Evolutionary conservation across 2,888 invertebrate species (phyloP), one percentile per base, ranked within the genome.

Genomic region (Heteromurus nitidus): DNA sequence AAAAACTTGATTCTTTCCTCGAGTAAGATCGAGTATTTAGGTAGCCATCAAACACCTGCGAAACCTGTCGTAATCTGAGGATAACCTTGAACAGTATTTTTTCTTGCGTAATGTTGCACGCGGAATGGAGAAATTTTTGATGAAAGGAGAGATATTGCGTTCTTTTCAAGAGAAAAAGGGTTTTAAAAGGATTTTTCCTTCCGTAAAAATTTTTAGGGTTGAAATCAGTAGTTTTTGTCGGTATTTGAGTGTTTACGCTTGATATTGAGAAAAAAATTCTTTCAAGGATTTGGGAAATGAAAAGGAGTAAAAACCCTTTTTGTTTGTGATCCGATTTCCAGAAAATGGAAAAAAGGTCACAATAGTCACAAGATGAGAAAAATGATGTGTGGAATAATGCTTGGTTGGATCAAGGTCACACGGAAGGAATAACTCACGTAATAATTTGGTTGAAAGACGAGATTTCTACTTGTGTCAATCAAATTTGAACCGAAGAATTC

Each of bases 51-150:
- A 50, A 7, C 50, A 50, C 50, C 50, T 50, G 50, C 50, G n/a
- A 50, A 50, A 50, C 50, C 50, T 50, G 50, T 50, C 50, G 50
- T 50, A 50, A 50, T 50, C 50, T 18, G 11, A 50, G 18, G 36
- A 36, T 9, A 36, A 50, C 50, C 50, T 18, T 50, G 50, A 50
- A 50, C 5, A 13, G 36, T 50, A 13, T 36, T 36, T 36, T 36
- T 13, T 9, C 36, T 36, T 36, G 36, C n/a, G n/a, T n/a, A n/a
- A n/a, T n/a, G n/a, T n/a, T n/a, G n/a, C n/a, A n/a, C n/a, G n/a
- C n/a, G n/a, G n/a, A n/a, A n/a, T n/a, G 36, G 36, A 36, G 13
- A 36, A 36, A n/a, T n/a, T 50, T 50, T n/a, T n/a, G 50, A n/a
- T 50, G 13, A 50, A 18, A n/a, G n/a, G 5, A 50, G 50, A n/a